Percentiles rank a stretch among this genome's conserved stretches.
phyloP scores from a whole-genome alignment of 1,140 invertebrate genomes.

The Bombus waltoni region DNA sequence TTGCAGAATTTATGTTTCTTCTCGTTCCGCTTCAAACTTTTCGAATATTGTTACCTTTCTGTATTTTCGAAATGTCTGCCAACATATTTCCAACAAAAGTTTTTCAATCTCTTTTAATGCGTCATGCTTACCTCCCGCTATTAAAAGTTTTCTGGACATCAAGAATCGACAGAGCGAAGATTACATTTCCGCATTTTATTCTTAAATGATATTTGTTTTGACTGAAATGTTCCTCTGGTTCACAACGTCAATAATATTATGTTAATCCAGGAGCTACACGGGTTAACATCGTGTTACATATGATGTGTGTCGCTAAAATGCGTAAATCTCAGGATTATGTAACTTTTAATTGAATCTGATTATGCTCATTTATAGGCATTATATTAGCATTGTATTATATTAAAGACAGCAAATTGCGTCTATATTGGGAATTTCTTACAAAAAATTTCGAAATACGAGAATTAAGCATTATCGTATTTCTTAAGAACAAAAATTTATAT shows the following conservation, averaged over 20 bases:
- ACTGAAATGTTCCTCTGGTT: neutral
- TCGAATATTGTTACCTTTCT: neutral
- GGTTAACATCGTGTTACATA: neutral
- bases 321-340: neutral
- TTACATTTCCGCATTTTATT: neutral
- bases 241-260: neutral
- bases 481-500: neutral
- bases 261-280: neutral
- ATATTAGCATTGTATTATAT: too few relatives aligned
- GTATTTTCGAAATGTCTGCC: neutral
- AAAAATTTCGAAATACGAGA: neutral
- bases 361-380: neutral
- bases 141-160: neutral
- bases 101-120: neutral
- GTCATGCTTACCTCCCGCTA: neutral
- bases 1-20: neutral
- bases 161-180: neutral
- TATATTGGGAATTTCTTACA: neutral
- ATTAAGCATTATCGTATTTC: neutral
- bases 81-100: neutral
- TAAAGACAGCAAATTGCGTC: too few relatives aligned
- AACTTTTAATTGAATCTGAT: neutral
- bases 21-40: neutral
- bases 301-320: too few relatives aligned
- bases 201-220: neutral